These are phyloP conservation scores for Tetragonula carbonaria DNA, from an alignment of 2,888 invertebrate species.

Conservation along the genomic window DNA sequence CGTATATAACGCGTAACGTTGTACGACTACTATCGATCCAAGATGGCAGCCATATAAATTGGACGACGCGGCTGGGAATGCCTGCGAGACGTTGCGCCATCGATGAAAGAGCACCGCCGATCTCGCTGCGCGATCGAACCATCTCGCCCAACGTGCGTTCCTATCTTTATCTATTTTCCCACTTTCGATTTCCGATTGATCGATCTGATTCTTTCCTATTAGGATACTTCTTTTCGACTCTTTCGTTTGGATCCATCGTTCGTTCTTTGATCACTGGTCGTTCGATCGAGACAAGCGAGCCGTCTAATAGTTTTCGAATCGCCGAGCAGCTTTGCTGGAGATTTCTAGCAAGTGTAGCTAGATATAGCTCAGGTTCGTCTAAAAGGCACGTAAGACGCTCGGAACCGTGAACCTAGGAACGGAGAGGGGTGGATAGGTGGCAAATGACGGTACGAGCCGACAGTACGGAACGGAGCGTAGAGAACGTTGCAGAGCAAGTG, in stretches of 20 bases:
- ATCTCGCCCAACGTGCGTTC: conserved; percentile 1
- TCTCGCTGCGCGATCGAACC: conserved; percentile 18
- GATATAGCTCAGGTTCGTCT: not conserved
- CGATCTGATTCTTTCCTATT: not conserved
- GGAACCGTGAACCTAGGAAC: conserved; percentile 39
- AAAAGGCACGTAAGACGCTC: conserved; percentile 48
- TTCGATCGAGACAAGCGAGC: not conserved
- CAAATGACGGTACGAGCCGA: conserved; percentile 71
- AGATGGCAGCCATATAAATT: conserved; percentile 81
- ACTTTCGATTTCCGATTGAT: conserved; percentile 18
- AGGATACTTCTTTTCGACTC: too few relatives aligned
- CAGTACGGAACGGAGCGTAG: conserved; percentile 74
- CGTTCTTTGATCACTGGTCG: not conserved
- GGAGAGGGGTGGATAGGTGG: conserved; percentile 49
- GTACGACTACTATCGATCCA: conserved; percentile 79
- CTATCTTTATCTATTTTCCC: not conserved
- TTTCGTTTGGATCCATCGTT: not conserved
- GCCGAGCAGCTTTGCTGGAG: not conserved
- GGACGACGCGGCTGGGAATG: conserved; percentile 71
- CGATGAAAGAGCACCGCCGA: conserved; percentile 61
- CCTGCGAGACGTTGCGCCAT: conserved; percentile 39
- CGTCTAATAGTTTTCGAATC: not conserved
- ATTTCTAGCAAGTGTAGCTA: too few relatives aligned
- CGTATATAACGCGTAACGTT: conserved; percentile 59
- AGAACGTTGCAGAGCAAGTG: conserved; percentile 79